Evolutionary conservation across 53 echinoderm and acorn worm genomes (phyloP), one percentile per base, ranked within the genome.

Genomic region (Zoroaster sp.): DNA sequence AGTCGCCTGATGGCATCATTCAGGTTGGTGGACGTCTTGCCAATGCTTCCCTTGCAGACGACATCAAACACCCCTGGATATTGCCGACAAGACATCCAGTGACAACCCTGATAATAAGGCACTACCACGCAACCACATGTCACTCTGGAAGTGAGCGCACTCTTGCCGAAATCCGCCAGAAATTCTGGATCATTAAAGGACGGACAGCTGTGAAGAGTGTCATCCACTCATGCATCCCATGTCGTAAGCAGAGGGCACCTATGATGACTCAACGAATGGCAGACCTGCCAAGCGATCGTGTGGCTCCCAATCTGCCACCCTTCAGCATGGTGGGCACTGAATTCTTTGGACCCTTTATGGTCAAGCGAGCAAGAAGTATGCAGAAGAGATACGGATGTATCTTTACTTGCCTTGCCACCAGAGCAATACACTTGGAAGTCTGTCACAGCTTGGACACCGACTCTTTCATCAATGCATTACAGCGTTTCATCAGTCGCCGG

Each of bases 81-180:
- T 10, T 23, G 35, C 40, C 75, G 1, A 35, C 21, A 21, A 74
- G 45, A 40, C 78, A 42, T 44, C n/a, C 47, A 41, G 10, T 77
- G 45, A 77, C 78, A 40, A 46, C 41, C 31, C 39, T 79, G n/a
- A 79, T 79, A 1, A 34, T 79, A 11, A 44, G 45, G 21, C 54
- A 79, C 30, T 31, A 51, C 52, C 80, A 79, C 28, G 4, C 6
- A 0, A 8, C 28, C 30, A 25, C 80, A 5, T 45, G 80, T 52
- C 80, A 79, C 35, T 37, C 52, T 31, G 80, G 80, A 47, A 51
- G 28, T 51, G 80, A n/a, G n/a, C n/a, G n/a, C n/a, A n/a, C 47
- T 31, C 31, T 79, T 23, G 51, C 80, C 3, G 80, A 51, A 13
- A 47, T 51, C 33, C 46, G 80, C 21, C 54, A 32, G 3, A 79